These are phyloP conservation scores for Marisa cornuarietis DNA, from an alignment of 1,140 invertebrate species.

Conservation along the genomic window DNA sequence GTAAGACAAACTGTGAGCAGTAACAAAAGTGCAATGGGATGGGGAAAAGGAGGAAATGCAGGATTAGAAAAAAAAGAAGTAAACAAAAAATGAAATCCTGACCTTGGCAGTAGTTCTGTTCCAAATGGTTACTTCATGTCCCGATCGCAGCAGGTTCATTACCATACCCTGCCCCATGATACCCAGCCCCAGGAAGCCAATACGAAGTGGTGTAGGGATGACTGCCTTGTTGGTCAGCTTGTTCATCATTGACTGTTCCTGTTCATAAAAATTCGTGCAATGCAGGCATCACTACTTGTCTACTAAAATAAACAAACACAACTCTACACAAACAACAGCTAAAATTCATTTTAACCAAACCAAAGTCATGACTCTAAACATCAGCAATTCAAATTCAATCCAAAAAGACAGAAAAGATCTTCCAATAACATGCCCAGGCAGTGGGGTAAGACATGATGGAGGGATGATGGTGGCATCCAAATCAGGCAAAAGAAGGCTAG, in stretches of 20 bases:
- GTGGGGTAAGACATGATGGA: too few species aligned
- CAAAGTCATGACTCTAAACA: too few species aligned
- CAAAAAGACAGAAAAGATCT: too few species aligned
- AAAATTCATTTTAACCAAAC: too few species aligned
- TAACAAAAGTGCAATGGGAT: constrained; percentile 1
- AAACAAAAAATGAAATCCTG: constrained; percentile 61
- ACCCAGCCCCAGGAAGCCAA: constrained; percentile 94
- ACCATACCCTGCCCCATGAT: constrained; percentile 97
- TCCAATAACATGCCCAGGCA: too few species aligned
- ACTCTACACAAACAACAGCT: too few species aligned
- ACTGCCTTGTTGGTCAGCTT: constrained; percentile 68
- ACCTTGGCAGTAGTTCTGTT: constrained; percentile 93
- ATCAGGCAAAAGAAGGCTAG: too few species aligned
- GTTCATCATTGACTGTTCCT: not conserved
- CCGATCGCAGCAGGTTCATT: constrained; percentile 88
- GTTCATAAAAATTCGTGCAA: too few species aligned
- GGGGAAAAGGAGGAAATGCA: not conserved
- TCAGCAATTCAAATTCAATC: too few species aligned
- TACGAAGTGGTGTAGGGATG: constrained; percentile 84
- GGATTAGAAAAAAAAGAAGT: not conserved
- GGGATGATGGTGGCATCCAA: too few species aligned
- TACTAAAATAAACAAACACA: too few species aligned
- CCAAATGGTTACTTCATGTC: constrained; percentile 93
- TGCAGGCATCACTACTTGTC: not conserved
- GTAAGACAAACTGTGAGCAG: not conserved